Conservation (phyloP, 2,797 vertebrate species). For the Acanthornis magna region DNA sequence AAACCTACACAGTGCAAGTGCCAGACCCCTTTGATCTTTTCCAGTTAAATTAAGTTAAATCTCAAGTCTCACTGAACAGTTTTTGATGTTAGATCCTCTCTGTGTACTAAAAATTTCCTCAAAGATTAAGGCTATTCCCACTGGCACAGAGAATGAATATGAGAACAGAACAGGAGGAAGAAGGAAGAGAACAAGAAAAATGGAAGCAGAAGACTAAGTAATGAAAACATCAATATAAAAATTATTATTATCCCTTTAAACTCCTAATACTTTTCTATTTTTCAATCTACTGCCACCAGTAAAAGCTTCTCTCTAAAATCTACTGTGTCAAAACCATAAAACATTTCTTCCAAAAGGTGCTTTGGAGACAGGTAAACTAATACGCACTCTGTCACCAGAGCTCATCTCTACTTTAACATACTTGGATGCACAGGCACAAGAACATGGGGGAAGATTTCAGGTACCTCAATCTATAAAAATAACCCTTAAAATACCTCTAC, state of each 20-base stretch:
- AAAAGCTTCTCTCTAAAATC: neutral
- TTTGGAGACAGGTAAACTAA: neutral
- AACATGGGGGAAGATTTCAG: neutral
- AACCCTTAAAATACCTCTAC: neutral
- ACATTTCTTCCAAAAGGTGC: neutral
- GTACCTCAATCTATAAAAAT: neutral
- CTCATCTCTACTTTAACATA: neutral
- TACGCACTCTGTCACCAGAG: neutral
- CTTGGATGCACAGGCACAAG: neutral
- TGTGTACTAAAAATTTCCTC: neutral
- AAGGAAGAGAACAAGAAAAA: neutral
- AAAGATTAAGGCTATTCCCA: constrained; percentile 21
- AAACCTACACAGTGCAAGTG: neutral
- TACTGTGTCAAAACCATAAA: neutral
- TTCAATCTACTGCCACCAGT: neutral
- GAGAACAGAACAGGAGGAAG: neutral
- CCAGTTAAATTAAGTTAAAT: neutral
- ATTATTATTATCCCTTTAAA: neutral
- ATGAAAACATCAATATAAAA: neutral
- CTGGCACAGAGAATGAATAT: neutral
- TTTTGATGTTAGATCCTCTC: neutral
- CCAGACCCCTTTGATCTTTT: constrained; percentile 4
- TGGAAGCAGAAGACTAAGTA: neutral
- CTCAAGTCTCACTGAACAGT: neutral
- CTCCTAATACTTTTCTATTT: neutral